Evolutionary conservation across 2,888 invertebrate genomes (phyloP).

Genomic region (Platycheirus rosarum): DNA sequence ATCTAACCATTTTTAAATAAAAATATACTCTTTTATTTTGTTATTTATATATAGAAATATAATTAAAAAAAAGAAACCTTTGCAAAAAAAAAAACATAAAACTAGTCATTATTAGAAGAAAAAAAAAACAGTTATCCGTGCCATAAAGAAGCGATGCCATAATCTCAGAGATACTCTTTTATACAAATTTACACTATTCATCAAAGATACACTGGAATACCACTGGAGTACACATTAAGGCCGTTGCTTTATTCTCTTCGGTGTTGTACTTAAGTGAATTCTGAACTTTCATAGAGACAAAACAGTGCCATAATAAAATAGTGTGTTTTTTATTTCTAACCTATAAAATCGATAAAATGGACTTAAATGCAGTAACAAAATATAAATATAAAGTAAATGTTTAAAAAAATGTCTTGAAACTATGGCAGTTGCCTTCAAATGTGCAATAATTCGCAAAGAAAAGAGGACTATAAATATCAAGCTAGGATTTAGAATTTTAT

Average conservation of each 20-base stretch:
- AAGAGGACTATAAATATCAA: conserved; percentile 41
- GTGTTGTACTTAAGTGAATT: conserved; percentile 59
- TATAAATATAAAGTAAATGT: neutral
- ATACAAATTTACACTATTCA: conserved; percentile 31
- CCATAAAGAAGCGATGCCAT: conserved; percentile 73
- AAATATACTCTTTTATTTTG: conserved; percentile 19
- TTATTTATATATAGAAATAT: conserved; percentile 50
- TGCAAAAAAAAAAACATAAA: conserved; percentile 56
- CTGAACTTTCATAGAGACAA: conserved; percentile 59
- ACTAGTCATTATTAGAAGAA: conserved; percentile 71
- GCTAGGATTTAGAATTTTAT: conserved; percentile 40
- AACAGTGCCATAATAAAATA: conserved; percentile 69
- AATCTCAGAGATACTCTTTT: conserved; percentile 72
- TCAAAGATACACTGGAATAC: conserved; percentile 32
- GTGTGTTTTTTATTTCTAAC: conserved; percentile 23
- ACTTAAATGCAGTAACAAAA: conserved; percentile 31
- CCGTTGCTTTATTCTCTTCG: neutral
- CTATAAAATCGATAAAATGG: neutral
- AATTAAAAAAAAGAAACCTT: conserved; percentile 22
- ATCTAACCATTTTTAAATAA: conserved; percentile 38
- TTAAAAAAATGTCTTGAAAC: conserved; percentile 28
- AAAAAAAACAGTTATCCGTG: conserved; percentile 45
- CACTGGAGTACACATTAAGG: neutral
- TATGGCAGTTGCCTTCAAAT: conserved; percentile 68
- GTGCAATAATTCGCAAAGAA: conserved; percentile 66